phyloP scores from a whole-genome alignment of 2,888 invertebrate genomes.

The Drosophila testacea region DNA sequence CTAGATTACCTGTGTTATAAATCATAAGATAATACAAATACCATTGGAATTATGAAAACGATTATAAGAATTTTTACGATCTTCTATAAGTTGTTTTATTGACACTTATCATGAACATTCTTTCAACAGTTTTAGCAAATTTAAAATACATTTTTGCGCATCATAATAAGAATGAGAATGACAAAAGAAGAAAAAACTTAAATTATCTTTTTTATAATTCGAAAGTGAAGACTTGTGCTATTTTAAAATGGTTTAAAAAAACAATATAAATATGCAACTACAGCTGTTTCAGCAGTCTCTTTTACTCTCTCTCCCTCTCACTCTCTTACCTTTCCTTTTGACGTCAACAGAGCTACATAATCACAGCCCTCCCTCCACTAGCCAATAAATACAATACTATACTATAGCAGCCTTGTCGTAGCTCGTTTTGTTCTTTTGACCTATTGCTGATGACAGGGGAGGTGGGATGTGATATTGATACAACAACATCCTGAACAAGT shows the following conservation, averaged over 20 bases:
- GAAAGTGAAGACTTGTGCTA: background rate
- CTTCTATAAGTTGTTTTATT: background rate
- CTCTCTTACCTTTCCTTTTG: background rate
- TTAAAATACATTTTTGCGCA: background rate
- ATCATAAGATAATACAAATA: too few species aligned
- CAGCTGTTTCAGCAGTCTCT: background rate
- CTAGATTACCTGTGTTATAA: background rate
- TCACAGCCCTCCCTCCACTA: background rate
- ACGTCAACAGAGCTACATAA: conserved; percentile 13
- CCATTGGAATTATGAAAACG: background rate
- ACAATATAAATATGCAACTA: background rate
- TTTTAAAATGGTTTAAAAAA: background rate
- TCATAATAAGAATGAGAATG: background rate
- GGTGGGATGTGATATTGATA: conserved; percentile 49
- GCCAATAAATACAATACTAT: conserved; percentile 2
- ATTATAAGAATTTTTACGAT: background rate
- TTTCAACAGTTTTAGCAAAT: background rate
- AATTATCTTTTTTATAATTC: background rate
- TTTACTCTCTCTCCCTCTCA: background rate
- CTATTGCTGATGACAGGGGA: conserved; percentile 41
- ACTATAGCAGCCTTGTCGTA: background rate
- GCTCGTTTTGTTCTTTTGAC: conserved; percentile 53
- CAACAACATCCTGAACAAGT: conserved; percentile 47
- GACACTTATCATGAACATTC: background rate
- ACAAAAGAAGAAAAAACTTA: background rate